A percentile compares a stretch with the other conserved stretches of the same genome.
Conservation (phyloP, 1,140 invertebrate species). For the Octopus bimaculoides region DNA sequence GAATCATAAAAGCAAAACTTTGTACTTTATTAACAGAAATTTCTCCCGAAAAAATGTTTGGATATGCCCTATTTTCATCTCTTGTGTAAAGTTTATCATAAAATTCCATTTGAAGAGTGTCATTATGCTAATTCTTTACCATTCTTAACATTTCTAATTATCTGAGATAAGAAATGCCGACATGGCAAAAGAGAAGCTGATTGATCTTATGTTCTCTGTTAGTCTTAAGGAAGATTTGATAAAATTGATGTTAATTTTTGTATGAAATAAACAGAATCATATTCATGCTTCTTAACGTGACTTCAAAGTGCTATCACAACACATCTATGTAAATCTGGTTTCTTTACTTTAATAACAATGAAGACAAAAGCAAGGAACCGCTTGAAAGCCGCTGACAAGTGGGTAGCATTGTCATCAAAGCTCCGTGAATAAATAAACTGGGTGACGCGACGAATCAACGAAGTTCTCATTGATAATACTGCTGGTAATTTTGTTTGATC, state of each 20-base stretch:
- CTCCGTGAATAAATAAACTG: neutral
- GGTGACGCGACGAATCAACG: neutral
- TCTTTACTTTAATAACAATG: constrained; percentile 7
- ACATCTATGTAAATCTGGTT: neutral
- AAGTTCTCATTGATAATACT: neutral
- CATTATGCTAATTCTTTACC: neutral
- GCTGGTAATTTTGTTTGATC: neutral
- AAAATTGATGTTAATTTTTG: neutral
- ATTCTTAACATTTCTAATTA: constrained; percentile 1
- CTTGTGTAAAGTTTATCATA: neutral
- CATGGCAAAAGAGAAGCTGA: neutral
- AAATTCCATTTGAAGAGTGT: neutral
- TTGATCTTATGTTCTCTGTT: neutral
- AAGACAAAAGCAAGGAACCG: constrained; percentile 6
- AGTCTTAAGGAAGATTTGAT: constrained; percentile 5
- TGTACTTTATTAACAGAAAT: neutral
- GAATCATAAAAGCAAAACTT: neutral
- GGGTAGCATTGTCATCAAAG: constrained; percentile 1
- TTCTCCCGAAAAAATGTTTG: neutral
- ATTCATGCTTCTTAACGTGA: neutral
- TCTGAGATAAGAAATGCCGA: neutral
- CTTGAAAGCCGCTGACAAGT: neutral
- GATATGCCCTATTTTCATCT: neutral
- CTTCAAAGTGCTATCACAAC: constrained; percentile 4
- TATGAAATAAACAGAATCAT: neutral